These are phyloP conservation scores for Aegotheles bennettii DNA, from an alignment of 2,113 vertebrate genomes.

Conservation along the genomic window DNA sequence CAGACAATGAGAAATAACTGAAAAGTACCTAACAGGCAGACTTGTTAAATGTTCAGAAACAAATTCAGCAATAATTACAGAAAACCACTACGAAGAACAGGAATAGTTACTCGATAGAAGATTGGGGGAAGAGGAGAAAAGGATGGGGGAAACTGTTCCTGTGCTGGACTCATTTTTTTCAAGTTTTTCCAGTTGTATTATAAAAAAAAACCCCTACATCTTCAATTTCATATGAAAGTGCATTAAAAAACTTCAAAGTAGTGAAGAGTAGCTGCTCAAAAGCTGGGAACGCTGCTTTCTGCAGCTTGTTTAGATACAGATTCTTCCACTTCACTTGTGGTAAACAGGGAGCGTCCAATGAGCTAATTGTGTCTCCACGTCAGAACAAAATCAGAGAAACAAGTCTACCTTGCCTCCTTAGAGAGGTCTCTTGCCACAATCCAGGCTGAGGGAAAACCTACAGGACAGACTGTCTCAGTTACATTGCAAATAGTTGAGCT, in stretches of 20 bases:
- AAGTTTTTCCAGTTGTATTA: conserved; percentile 42
- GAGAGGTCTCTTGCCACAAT: background rate
- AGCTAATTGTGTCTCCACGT: background rate
- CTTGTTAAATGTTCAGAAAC: conserved; percentile 49
- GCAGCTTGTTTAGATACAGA: background rate
- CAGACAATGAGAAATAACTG: conserved; percentile 33
- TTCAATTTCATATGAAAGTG: background rate
- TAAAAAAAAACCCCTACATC: background rate
- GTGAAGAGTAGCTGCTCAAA: background rate
- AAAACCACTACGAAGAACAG: conserved; percentile 39
- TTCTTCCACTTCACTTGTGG: background rate
- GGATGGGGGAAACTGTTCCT: conserved; percentile 9
- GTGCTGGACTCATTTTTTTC: conserved; percentile 16
- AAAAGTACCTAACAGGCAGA: conserved; percentile 43
- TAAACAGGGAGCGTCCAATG: background rate
- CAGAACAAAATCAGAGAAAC: background rate
- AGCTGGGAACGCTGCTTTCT: background rate
- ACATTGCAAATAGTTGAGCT: background rate
- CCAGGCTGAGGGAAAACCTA: background rate
- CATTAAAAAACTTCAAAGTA: conserved; percentile 41
- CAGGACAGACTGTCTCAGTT: background rate
- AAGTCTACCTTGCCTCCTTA: background rate
- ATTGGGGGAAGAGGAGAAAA: conserved; percentile 22
- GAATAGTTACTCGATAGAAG: conserved; percentile 30
- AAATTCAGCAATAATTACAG: conserved; percentile 33